Conservation (phyloP, 2,113 vertebrate species). For the Charina bottae region DNA sequence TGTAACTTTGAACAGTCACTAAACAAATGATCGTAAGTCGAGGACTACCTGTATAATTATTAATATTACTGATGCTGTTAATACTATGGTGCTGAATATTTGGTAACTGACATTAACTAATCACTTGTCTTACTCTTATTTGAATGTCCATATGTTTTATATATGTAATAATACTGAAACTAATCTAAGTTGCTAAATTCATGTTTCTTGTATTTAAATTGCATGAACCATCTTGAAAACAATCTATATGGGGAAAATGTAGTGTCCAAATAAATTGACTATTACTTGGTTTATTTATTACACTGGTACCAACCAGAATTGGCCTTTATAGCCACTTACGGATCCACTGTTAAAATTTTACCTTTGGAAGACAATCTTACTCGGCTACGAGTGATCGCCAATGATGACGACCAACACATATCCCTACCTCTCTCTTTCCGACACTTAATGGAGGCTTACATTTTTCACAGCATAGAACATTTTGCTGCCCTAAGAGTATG, state of each 20-base stretch:
- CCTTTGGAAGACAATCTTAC: no score
- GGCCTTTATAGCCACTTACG: no score
- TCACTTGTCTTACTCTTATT: not conserved
- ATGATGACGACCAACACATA: not conserved
- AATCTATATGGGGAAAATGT: not conserved
- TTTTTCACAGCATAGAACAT: not conserved
- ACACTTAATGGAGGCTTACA: not conserved
- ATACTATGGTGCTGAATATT: not conserved
- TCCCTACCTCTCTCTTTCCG: not conserved
- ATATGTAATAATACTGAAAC: not conserved
- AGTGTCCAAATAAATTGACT: not conserved
- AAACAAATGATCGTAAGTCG: no score
- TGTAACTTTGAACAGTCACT: no score
- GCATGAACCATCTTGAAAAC: not conserved
- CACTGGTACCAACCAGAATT: no score
- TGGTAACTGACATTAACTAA: not conserved
- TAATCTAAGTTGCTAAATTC: not conserved
- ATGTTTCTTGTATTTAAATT: not conserved
- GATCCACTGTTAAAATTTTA: no score
- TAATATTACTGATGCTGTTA: not conserved
- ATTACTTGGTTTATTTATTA: not conserved
- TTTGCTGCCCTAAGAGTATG: not conserved
- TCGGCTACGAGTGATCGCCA: no score
- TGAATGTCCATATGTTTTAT: not conserved
- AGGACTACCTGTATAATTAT: no score